Evolutionary conservation across 2,113 vertebrate genomes (phyloP), one percentile per base, ranked within the genome.

Genomic region (Tragelaphus buxtoni): DNA sequence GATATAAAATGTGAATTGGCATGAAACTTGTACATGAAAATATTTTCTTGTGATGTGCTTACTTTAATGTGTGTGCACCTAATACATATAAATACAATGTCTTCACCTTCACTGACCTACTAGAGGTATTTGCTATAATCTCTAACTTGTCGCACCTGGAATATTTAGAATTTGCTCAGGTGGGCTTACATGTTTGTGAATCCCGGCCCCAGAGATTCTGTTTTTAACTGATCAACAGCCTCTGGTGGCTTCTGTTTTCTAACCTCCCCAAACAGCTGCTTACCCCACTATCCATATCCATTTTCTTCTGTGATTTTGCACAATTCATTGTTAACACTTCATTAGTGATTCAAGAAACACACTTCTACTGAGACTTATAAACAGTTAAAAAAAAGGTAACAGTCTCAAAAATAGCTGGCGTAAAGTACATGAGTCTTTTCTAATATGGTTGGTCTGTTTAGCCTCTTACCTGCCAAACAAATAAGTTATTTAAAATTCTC

Each of bases 221-320:
- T 22, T 35, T 83, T 72, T 56, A 32, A 28, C 47, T 61, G 12
- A 14, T 47, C 11, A 9, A 7, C 58, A 45, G 4, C 7, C 14
- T 81, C 30, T 10, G 12, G 18, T 26, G 47, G 17, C 18, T n/a
- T 4, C 9, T 20, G 1, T 22, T 3, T 42, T 42, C 17, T 72
- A 3, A 26, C 11, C 18, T 14, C 5, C 14, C 2, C 4, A 49
- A 24, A 56, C 60, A 4, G 32, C 8, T 47, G 24, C 20, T 60
- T 24, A 45, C 11, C 24, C 10, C 42, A 17, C 32, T 4, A 5
- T 18, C 2, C 30, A 5, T 8, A 4, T 14, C 2, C 13, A 5
- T 8, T 58, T 42, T 94, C 28, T 69, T 58, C 16, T 9, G 30
- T 80, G 45, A 35, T 74, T 84, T 61, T 51, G 14, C 12, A 58